These are phyloP conservation scores for Sardina pilchardus DNA, from an alignment of 2,113 vertebrate species.

Conservation along the genomic window DNA sequence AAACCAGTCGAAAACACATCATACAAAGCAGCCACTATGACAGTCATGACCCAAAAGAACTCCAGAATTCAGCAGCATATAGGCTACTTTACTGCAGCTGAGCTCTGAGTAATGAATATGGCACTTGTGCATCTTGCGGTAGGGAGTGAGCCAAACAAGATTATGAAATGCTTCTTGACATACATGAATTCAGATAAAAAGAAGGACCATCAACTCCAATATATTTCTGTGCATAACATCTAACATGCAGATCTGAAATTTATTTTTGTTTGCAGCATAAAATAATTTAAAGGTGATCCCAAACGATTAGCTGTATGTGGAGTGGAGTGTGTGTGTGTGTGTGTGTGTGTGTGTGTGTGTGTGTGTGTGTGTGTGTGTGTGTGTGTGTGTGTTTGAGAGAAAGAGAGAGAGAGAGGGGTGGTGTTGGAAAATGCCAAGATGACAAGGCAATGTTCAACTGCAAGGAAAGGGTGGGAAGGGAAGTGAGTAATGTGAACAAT, in stretches of 20 bases:
- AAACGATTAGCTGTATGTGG: background rate
- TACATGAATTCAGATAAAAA: background rate
- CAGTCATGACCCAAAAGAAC: background rate
- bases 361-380: background rate
- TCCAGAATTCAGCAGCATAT: background rate
- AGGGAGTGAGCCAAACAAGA: background rate
- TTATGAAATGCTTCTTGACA: background rate
- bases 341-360: background rate
- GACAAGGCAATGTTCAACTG: no score
- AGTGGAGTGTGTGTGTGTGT: background rate
- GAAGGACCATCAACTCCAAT: background rate
- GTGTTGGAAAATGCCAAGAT: no score
- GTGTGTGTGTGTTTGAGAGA: background rate
- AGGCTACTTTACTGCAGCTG: background rate
- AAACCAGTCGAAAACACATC: background rate
- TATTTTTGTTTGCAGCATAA: background rate
- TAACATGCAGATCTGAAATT: background rate
- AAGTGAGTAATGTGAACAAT: no score
- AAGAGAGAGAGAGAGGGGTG: no score
- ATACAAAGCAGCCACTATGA: background rate
- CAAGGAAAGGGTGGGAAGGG: no score
- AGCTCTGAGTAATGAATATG: background rate
- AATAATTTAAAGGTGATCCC: background rate
- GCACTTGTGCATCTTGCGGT: background rate
- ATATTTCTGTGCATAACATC: background rate